Evolutionary conservation across 2,113 vertebrate genomes (phyloP).

Genomic region (Carassius auratus): DNA sequence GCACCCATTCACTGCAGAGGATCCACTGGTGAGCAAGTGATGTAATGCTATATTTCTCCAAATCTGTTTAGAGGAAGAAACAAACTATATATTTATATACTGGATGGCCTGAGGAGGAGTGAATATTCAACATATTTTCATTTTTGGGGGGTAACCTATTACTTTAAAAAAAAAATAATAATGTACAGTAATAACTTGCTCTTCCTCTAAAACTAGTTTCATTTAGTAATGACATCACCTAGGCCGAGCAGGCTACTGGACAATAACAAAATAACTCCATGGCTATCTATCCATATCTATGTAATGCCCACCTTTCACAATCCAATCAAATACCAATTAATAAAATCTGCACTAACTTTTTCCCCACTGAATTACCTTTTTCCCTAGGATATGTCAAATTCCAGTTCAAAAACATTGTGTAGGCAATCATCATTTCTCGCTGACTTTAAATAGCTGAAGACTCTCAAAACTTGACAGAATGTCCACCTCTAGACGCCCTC

Average conservation of each 20-base stretch:
- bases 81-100: too few species aligned
- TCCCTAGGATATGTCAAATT: background rate
- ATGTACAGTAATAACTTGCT: background rate
- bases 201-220: background rate
- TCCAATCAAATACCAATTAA: background rate
- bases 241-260: background rate
- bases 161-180: background rate
- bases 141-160: too few species aligned
- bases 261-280: background rate
- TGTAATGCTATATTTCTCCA: too few species aligned
- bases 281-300: background rate
- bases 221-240: background rate
- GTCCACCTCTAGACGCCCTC: slow-evolving; percentile 14
- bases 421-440: background rate
- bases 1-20: too few species aligned
- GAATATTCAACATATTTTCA: too few species aligned
- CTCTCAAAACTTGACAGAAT: slow-evolving; percentile 6
- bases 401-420: background rate
- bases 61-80: too few species aligned
- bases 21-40: too few species aligned
- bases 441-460: slow-evolving; percentile 12
- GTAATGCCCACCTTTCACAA: background rate
- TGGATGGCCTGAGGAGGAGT: too few species aligned
- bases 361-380: background rate
- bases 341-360: background rate